Base-by-base conservation (phyloP, 2,888 invertebrate species). In the Mythimna pallens region DNA sequence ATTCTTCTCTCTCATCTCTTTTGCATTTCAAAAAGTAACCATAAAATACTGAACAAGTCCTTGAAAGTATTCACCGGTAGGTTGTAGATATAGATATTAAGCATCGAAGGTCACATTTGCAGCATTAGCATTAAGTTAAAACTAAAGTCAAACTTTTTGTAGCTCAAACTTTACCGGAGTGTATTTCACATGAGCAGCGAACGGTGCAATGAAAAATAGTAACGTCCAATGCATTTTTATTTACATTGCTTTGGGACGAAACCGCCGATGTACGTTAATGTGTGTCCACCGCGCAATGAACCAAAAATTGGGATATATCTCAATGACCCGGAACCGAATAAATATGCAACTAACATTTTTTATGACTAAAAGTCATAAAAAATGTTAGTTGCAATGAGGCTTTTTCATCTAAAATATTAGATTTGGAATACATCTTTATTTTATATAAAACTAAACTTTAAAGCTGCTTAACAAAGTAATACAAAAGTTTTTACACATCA, bases 91-190 rank as follows among this genome's bases (percentile, higher is more conserved):
- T 34, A 34, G 34, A 7, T 36, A 5, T 10, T 40, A n/a, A 22
- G 22, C 36, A 62, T 57, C 65, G 55, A 62, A 65, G 52, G 57
- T 40, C 58, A 59, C 25, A 62, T 34, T n/a, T 1, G 30, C 25
- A 50, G 4, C 40, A 63, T n/a, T 22, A 50, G 4, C 40, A 63
- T n/a, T 22, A 34, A 52, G 50, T 63, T 64, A 57, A 64, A 70
- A 81, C 50, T 64, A 65, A 64, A 61, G 55, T 64, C 47, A 9
- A 82, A 70, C 58, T 67, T 63, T 66, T 40, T 54, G 55, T 20
- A 40, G 34, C 40, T 57, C 34, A 30, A 82, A 70, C 68, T 63
- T 62, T 62, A 9, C 17, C 30, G 22, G 70, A 63, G 62, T 57
- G 20, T 57, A 65, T 67, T 70, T 61, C n/a, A 67, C 34, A 36